Base-by-base conservation (phyloP, 1,140 invertebrate species). In the Polypedilum pembai region DNA sequence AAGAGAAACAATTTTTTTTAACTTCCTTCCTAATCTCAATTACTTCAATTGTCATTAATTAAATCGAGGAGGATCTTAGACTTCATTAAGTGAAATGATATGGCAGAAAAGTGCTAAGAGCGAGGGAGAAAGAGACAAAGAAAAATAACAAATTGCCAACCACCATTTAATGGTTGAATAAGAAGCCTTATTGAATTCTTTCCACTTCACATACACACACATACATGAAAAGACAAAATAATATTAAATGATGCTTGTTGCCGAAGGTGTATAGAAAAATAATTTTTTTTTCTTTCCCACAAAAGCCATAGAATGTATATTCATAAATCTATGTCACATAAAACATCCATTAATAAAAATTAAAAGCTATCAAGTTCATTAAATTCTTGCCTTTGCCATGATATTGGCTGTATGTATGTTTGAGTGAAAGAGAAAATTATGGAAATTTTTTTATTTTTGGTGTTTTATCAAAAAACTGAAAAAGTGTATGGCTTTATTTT, bases 331-430 rank as follows among this genome's bases (percentile, higher is more conserved):
- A 5, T 69, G 65, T 69, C 65, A 69, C 20, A 69, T 69, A 18
- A 69, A 69, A 69, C 17, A 69, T 69, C 65, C 65, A 69, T 69
- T 69, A 69, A 69, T 69, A 69, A 69, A 69, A 69, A 69, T 69
- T 69, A 69, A 69, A 69, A 69, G 65, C 65, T 69, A 69, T 69
- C 65, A 69, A 69, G 65, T 69, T 69, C 65, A 69, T 69, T 69
- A 69, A 69, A 56, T 56, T 56, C 45, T 56, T n/a, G 12, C n/a
- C 45, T n/a, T 56, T 56, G 24, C 24, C 24, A 33, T 33, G 24
- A 33, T n/a, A n/a, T n/a, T n/a, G n/a, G n/a, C n/a, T n/a, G n/a
- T n/a, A n/a, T n/a, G 24, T 5, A 33, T n/a, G n/a, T n/a, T 33
- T 33, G 24, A 33, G 24, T 33, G 24, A 3, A 5, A 33, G 24